Base-by-base conservation (phyloP, 2,113 vertebrate species). In the Toxotes jaculatrix region DNA sequence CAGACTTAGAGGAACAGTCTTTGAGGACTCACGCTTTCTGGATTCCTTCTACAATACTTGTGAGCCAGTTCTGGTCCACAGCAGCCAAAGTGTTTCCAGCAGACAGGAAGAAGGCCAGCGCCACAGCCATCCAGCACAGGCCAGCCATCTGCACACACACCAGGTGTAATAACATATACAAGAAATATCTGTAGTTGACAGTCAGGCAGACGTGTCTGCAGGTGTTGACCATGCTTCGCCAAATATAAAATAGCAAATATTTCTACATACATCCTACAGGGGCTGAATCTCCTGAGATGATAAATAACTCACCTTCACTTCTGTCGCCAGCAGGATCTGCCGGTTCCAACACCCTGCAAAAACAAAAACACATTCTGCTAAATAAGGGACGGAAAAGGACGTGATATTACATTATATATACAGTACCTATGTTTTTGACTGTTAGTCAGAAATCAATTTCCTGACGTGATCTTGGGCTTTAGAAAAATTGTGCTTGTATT, bases 91-190 rank as follows among this genome's bases (percentile, higher is more conserved):
- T 34, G 62, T 36, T 21, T 32, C 5, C 62, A 77, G 13, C 31
- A 42, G 74, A 69, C 56, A 77, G 68, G 10, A 67, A 4, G 31
- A 77, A 3, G 19, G 11, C 12, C 55, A 85, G 47, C 10, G 40
- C 1, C 78, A 63, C 43, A 7, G n/a, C 38, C 36, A n/a, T 7
- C 69, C 75, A 74, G 62, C 38, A 55, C n/a, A 84, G 55, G 5
- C 53, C 75, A 21, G 69, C 62, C 82, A 79, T 86, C 79, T 86
- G 82, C 49, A 64, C 53, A 27, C 42, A 60, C 4, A 19, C 1
- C 42, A 53, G 4, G 5, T n/a, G 13, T 5, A 34, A 7, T 7
- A 13, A 51, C 4, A 68, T 7, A 55, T 1, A 27, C 1, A 27
- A 27, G 27, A 27, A 27, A 27, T 27, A 27, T 27, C 27, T 27